A percentile compares a stretch with the other conserved stretches of the same genome.
These are phyloP conservation scores for Oriolus oriolus DNA, from an alignment of 2,113 vertebrate species.

Conservation along the genomic window DNA sequence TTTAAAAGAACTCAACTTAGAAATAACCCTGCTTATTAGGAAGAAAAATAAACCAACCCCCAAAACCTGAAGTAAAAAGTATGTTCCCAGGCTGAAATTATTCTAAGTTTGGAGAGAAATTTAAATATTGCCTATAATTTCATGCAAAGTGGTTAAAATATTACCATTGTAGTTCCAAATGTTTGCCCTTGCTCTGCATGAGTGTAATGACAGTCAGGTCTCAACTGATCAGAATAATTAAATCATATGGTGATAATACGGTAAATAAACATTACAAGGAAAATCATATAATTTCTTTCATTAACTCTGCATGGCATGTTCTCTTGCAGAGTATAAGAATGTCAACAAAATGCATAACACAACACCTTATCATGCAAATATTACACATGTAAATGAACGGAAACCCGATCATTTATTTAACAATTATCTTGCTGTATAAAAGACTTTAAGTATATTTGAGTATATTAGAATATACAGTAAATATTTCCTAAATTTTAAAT, in stretches of 20 bases:
- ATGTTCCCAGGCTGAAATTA: background rate
- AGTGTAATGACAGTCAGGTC: background rate
- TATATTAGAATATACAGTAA: slow-evolving; percentile 30
- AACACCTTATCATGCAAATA: background rate
- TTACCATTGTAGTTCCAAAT: background rate
- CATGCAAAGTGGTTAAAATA: background rate
- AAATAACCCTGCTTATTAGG: background rate
- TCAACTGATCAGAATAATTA: slow-evolving; percentile 2
- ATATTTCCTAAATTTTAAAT: slow-evolving; percentile 4
- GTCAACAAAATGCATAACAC: background rate
- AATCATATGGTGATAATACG: background rate
- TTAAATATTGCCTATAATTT: background rate
- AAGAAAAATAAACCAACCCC: background rate
- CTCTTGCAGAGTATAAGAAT: background rate
- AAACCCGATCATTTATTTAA: slow-evolving; percentile 45
- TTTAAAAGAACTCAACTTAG: background rate
- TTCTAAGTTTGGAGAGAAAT: slow-evolving; percentile 27
- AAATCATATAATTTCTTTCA: background rate
- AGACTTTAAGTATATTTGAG: slow-evolving; percentile 10
- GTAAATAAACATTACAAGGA: slow-evolving; percentile 8
- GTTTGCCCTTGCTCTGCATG: background rate
- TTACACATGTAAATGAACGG: background rate
- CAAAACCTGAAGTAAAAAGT: background rate
- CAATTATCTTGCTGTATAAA: slow-evolving; percentile 19
- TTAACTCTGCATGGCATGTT: slow-evolving; percentile 4